Base-by-base conservation (phyloP, 53 echinoderm and acorn worm genomes). In the Echinarachnius parma region DNA sequence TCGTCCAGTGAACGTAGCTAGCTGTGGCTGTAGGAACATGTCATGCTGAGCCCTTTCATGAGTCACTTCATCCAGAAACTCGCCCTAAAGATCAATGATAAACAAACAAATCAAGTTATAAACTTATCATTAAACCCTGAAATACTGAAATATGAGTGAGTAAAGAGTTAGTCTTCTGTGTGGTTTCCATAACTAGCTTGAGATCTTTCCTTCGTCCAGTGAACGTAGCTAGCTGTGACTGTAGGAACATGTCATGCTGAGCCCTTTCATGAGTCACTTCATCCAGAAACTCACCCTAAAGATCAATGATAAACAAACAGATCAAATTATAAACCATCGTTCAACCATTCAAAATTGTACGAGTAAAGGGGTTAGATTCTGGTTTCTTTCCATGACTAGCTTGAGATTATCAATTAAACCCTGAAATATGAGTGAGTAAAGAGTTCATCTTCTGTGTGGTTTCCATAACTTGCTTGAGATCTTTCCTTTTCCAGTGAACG, bases 401-500 rank as follows among this genome's bases (percentile, higher is more conserved):
- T 80, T 69, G 18, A 92, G 59, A 77, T 86, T 80, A 18, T 49
- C 42, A n/a, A n/a, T n/a, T n/a, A n/a, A n/a, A n/a, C n/a, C 96
- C 96, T 30, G 75, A 48, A 8, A 95, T 53, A 66, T 84, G 78
- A n/a, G 91, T 28, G 1, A 95, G 34, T 1, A 79, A 76, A 18
- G 80, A 68, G 26, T 61, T 62, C 23, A 75, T 35, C 23, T 53
- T 63, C 54, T 81, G 59, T 9, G 91, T 60, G 49, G 79, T 47
- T 18, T 91, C 87, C 55, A 91, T 35, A 57, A 79, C 55, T 59
- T 90, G 77, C 45, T 84, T 78, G 15, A 95, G 32, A 77, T 90
- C 84, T 26, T 57, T 62, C 79, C 87, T 87, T 10, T 90, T 44
- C 96, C 96, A 19, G 78, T 84, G 60, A 95, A 95, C 9, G 64